Conservation (phyloP, 1,140 invertebrate genomes). For the Drosophila subpulchrella region DNA sequence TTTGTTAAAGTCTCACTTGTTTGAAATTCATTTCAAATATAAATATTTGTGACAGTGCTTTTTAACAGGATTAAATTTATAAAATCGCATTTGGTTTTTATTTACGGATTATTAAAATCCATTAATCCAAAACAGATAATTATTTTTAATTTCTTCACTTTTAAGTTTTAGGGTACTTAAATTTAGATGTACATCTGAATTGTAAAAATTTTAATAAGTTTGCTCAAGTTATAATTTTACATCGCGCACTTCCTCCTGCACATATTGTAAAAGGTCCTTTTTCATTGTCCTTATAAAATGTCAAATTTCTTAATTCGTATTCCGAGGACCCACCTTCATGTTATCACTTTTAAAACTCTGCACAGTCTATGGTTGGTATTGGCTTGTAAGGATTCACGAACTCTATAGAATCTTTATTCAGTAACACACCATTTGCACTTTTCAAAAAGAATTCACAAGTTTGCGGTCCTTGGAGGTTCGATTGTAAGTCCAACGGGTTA, state of each 20-base stretch:
- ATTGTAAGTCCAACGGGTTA: conserved; percentile 1
- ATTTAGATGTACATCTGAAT: too few relatives aligned
- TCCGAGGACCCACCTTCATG: conserved; percentile 72
- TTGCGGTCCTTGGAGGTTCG: conserved; percentile 17
- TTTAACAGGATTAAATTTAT: too few relatives aligned
- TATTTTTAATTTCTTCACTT: too few relatives aligned
- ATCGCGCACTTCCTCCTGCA: neutral
- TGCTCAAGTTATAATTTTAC: neutral
- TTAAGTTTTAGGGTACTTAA: too few relatives aligned
- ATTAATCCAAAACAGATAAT: too few relatives aligned
- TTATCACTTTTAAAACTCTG: conserved; percentile 37
- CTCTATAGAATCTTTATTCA: conserved; percentile 18
- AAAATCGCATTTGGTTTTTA: too few relatives aligned
- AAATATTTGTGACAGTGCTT: too few relatives aligned
- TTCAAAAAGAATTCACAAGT: conserved; percentile 44
- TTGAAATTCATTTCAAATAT: too few relatives aligned
- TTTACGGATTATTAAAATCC: too few relatives aligned
- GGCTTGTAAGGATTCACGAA: conserved; percentile 14
- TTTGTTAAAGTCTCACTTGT: too few relatives aligned
- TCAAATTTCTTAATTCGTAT: neutral
- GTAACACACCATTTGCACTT: conserved; percentile 49
- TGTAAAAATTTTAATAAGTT: too few relatives aligned
- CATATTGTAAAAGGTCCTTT: neutral
- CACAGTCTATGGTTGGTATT: conserved; percentile 6
- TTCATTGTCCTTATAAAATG: neutral